Evolutionary conservation across 2,797 vertebrate species (phyloP), one percentile per base, ranked within the genome.

Genomic region (Mareca penelope): DNA sequence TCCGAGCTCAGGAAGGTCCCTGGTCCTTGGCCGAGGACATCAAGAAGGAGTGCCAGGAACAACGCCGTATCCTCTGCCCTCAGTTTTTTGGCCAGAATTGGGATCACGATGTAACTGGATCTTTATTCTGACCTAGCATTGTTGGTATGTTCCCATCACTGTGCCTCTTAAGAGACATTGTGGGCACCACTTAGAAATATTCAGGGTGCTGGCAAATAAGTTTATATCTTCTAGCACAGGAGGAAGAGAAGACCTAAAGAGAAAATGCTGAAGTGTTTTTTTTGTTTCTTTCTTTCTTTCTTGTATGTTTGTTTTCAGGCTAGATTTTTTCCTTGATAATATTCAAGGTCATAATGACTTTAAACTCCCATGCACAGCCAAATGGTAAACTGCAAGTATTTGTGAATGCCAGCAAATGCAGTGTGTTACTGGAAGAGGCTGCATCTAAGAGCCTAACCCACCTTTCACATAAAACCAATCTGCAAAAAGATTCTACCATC

Each of bases 101-200:
- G 29, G 37, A 42, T 61, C 50, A 80, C 1, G 22, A 33, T 19
- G 14, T 35, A 35, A 67, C 21, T 6, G 33, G 10, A 39, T 35
- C 55, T 39, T 40, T 60, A 55, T 50, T 80, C 52, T 48, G 57
- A 29, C 57, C 26, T 63, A 28, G 33, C 1, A 13, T 2, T 48
- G 42, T 5, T 35, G 2, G 8, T 31, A 12, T 0, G 2, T 29
- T 71, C 48, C 42, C 7, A 10, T 19, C 37, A 35, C 6, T 37
- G 5, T 23, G 12, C 10, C 13, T 80, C 15, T 26, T 5, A 14
- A 16, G 21, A 73, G n/a, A 17, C 10, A 15, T 19, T 39, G 12
- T 31, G 40, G 21, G 24, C 21, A 59, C 23, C 17, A 10, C 48
- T 35, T 26, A 35, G 33, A 83, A 59, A 19, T 13, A 63, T 35